Conservation (phyloP, 2,113 vertebrate species). For the Paradisaea rubra region DNA sequence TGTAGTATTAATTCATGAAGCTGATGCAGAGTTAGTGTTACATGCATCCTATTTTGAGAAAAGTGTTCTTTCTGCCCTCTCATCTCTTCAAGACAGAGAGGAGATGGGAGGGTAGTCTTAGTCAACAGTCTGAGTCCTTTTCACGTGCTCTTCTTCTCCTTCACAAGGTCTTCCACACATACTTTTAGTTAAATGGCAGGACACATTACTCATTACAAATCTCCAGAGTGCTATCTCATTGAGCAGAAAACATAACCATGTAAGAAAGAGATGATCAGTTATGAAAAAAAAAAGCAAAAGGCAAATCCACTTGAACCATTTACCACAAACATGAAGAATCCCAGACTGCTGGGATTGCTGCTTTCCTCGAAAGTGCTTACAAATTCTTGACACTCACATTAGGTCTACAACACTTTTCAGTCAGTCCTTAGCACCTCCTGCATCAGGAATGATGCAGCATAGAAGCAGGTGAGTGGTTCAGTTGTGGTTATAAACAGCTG, state of each 20-base stretch:
- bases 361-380: not conserved
- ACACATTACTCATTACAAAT: not conserved
- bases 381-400: not conserved
- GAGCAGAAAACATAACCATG: not conserved
- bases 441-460: not conserved
- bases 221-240: not conserved
- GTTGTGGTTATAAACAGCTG: not conserved
- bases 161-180: not conserved
- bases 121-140: not conserved
- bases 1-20: not conserved
- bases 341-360: accelerated
- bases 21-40: not conserved
- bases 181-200: not conserved
- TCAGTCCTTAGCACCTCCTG: not conserved
- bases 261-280: not conserved
- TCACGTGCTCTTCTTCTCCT: not conserved
- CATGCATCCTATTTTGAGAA: not conserved
- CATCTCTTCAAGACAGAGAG: not conserved
- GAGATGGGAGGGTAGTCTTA: not conserved
- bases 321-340: not conserved
- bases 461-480: not conserved
- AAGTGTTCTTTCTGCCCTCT: not conserved
- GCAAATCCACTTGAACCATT: not conserved
- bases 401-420: not conserved
- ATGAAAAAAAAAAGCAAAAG: not conserved